A percentile compares a stretch with the other conserved stretches of the same genome.
phyloP scores from a whole-genome alignment of 2,888 invertebrate species.

The Dromius quadrimaculatus region DNA sequence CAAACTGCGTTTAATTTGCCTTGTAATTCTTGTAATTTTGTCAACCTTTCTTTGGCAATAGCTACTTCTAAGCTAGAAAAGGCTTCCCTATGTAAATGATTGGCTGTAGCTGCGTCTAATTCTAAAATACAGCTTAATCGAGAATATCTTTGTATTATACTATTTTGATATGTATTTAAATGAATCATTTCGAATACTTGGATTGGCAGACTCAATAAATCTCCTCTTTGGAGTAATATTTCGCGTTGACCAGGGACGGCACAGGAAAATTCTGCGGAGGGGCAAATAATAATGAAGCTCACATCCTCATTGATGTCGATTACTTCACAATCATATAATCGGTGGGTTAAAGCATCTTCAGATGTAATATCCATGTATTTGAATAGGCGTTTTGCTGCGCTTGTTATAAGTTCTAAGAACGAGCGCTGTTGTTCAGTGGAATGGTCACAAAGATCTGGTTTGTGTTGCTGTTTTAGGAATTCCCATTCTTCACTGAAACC shows the following conservation, averaged over 20 bases:
- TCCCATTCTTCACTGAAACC: slow-evolving; percentile 91
- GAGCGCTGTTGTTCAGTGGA: slow-evolving; percentile 84
- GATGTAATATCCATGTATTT: slow-evolving; percentile 83
- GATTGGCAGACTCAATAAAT: slow-evolving; percentile 90
- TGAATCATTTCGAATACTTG: slow-evolving; percentile 97
- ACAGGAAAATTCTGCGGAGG: slow-evolving; percentile 92
- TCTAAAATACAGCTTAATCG: slow-evolving; percentile 94
- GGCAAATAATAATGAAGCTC: slow-evolving; percentile 91
- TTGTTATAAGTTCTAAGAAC: slow-evolving; percentile 82
- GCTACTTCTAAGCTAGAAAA: slow-evolving; percentile 91
- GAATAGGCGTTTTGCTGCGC: slow-evolving; percentile 80
- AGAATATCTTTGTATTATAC: slow-evolving; percentile 91
- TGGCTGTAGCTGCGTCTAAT: slow-evolving; percentile 90
- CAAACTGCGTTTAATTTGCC: slow-evolving; percentile 88
- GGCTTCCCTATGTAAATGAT: slow-evolving; percentile 93
- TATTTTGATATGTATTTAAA: slow-evolving; percentile 91
- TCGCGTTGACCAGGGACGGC: slow-evolving; percentile 90
- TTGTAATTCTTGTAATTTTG: slow-evolving; percentile 87
- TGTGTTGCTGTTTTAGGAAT: slow-evolving; percentile 78
- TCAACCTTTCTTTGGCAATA: slow-evolving; percentile 86
- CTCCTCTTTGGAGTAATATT: slow-evolving; percentile 84
- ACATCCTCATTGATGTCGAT: slow-evolving; percentile 92
- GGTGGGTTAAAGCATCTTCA: slow-evolving; percentile 79
- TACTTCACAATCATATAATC: slow-evolving; percentile 93
- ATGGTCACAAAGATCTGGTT: slow-evolving; percentile 66